Base-by-base conservation (phyloP, 2,797 vertebrate genomes). In the Fringilla coelebs region DNA sequence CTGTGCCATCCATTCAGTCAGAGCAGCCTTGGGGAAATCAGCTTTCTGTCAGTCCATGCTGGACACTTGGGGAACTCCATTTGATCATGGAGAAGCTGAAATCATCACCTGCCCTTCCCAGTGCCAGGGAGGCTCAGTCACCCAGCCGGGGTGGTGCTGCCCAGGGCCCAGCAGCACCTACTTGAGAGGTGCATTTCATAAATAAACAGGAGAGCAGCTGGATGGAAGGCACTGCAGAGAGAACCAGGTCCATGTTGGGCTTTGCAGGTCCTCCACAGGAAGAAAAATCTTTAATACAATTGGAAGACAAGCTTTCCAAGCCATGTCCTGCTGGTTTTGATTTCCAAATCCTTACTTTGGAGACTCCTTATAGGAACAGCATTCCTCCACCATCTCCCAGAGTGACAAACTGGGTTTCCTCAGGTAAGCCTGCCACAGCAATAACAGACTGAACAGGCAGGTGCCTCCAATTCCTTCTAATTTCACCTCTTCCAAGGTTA, bases 1-100 rank as follows among this genome's bases (percentile, higher is more conserved):
- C 7, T 54, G 61, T 11, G 43, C 73, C 70, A 88, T 90, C 95
- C 94, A 76, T 93, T 91, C 81, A 73, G 54, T 40, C 63, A 49
- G 76, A 86, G 43, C 54, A 90, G 82, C 87, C 91, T 91, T 94
- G 78, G 73, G 81, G 80, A 97, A 97, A 96, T 96, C 68, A 97
- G 31, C 55, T 80, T 96, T 87, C 90, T 76, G 77, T 90, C 97
- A 68, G 51, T 65, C 46, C 86, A 3, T 55, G 88, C 31, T 21
- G n/a, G 51, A 85, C 9, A 76, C 22, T 63, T 87, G 84, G 63
- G 87, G 61, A 93, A 29, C 65, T 94, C 58, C 55, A 84, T 83
- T 67, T 92, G 79, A 85, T 87, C 82, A 41, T 3, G 84, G 24
- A 93, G 74, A 78, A 75, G 68, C 34, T 87, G 62, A 94, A 92